Percentiles rank a stretch among this genome's conserved stretches.
These are phyloP conservation scores for Chionodraco myersi DNA, from an alignment of 2,113 vertebrate genomes.

Conservation along the genomic window DNA sequence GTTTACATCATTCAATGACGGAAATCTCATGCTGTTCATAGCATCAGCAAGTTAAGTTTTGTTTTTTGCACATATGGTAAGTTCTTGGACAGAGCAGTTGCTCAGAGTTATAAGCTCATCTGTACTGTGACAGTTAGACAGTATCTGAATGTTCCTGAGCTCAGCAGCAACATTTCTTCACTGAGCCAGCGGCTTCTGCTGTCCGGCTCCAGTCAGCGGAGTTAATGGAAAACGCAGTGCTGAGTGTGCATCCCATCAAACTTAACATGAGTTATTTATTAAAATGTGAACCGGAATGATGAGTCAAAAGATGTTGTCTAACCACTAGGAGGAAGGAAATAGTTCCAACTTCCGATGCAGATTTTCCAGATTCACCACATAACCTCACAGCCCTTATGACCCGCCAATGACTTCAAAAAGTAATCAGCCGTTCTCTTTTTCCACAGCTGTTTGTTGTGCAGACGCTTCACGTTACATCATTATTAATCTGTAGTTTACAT, in stretches of 20 bases:
- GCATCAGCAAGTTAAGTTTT: constrained; percentile 17
- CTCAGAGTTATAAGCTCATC: constrained; percentile 2
- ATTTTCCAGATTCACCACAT: not conserved
- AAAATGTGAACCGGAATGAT: not conserved
- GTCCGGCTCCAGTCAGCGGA: constrained; percentile 6
- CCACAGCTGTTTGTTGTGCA: not conserved
- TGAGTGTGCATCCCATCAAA: not conserved
- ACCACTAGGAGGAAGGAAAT: not conserved
- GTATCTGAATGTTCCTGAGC: constrained; percentile 20
- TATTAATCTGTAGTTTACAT: constrained; percentile 25
- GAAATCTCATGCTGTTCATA: not conserved
- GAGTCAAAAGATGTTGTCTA: not conserved
- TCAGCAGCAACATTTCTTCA: constrained; percentile 37
- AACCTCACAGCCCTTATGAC: not conserved
- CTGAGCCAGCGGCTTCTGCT: constrained; percentile 16
- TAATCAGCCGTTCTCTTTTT: not conserved
- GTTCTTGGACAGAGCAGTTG: constrained; percentile 1
- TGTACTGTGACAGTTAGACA: not conserved
- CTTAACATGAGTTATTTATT: constrained; percentile 21
- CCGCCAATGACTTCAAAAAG: not conserved
- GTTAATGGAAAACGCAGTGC: constrained; percentile 10
- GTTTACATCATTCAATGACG: constrained; percentile 5
- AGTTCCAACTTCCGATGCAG: not conserved
- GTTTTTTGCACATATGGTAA: constrained; percentile 3
- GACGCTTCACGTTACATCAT: constrained; percentile 1